Conservation (phyloP, 2,113 vertebrate genomes). For the Lathamus discolor region DNA sequence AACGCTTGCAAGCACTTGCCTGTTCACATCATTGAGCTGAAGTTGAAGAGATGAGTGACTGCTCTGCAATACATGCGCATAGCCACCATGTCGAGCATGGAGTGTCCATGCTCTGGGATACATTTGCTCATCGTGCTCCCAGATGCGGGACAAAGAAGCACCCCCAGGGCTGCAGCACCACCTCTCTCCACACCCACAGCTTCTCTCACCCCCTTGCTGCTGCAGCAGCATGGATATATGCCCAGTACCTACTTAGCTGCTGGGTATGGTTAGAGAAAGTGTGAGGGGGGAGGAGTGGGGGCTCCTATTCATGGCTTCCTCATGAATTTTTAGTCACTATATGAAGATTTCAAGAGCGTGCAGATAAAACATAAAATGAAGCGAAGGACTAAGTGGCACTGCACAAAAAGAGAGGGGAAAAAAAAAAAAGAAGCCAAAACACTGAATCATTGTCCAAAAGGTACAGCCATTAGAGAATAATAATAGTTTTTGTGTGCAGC, state of each 20-base stretch:
- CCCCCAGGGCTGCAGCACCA: neutral
- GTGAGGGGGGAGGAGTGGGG: neutral
- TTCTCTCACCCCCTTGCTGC: neutral
- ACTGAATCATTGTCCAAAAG: slow-evolving; percentile 44
- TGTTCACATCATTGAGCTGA: neutral
- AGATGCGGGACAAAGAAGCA: neutral
- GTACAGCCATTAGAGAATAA: slow-evolving; percentile 50
- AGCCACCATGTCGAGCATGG: rapidly evolving
- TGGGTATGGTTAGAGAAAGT: neutral
- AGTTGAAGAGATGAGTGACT: slow-evolving; percentile 1
- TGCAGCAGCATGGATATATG: rapidly evolving
- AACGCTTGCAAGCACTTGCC: slow-evolving; percentile 22
- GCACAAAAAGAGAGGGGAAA: neutral
- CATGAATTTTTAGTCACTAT: slow-evolving; percentile 46
- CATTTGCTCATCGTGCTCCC: neutral
- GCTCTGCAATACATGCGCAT: neutral
- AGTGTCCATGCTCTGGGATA: neutral
- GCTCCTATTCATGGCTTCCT: neutral
- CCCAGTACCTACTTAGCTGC: neutral
- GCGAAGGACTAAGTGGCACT: neutral
- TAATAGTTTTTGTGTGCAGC: slow-evolving; percentile 42
- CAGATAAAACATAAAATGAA: slow-evolving; percentile 22
- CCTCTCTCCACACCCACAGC: neutral
- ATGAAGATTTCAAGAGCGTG: slow-evolving; percentile 45
- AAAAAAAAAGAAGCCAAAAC: neutral